phyloP scores from a whole-genome alignment of 2,797 vertebrate species.

The Kryptopterus vitreolus region DNA sequence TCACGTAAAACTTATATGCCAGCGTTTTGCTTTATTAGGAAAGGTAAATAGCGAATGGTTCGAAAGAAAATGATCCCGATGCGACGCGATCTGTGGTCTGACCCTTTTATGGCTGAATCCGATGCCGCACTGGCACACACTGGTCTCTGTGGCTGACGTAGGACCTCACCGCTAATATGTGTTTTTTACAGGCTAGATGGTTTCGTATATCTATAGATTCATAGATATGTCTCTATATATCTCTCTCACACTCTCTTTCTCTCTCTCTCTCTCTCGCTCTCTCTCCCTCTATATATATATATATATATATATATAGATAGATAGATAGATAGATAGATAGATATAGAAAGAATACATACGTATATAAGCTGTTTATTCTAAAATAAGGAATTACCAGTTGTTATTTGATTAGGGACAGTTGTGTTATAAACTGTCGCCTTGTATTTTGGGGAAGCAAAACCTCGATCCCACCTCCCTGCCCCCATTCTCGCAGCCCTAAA shows the following conservation, averaged over 20 bases:
- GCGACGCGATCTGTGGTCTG: slow-evolving; percentile 15
- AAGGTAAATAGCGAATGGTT: neutral
- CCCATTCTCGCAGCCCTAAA: slow-evolving; percentile 62
- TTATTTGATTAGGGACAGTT: neutral
- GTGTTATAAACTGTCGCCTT: neutral
- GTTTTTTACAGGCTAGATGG: neutral
- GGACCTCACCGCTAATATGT: neutral
- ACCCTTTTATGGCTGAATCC: slow-evolving; percentile 14
- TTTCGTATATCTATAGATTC: neutral
- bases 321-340: too few relatives aligned
- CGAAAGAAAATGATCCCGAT: neutral
- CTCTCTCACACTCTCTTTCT: too few relatives aligned
- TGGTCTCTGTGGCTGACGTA: slow-evolving; percentile 37
- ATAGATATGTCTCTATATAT: neutral
- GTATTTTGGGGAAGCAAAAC: slow-evolving; percentile 53
- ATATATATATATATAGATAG: too few relatives aligned
- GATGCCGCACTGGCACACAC: slow-evolving; percentile 3
- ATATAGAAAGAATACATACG: too few relatives aligned
- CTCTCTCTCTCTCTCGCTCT: too few relatives aligned
- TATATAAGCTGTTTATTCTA: neutral
- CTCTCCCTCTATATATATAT: too few relatives aligned
- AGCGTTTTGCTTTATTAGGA: neutral
- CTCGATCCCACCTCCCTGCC: slow-evolving; percentile 61
- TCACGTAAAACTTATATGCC: neutral
- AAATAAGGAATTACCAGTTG: neutral